Evolutionary conservation across 2,113 vertebrate species (phyloP), one percentile per base, ranked within the genome.

Genomic region (Psittacus erithacus): DNA sequence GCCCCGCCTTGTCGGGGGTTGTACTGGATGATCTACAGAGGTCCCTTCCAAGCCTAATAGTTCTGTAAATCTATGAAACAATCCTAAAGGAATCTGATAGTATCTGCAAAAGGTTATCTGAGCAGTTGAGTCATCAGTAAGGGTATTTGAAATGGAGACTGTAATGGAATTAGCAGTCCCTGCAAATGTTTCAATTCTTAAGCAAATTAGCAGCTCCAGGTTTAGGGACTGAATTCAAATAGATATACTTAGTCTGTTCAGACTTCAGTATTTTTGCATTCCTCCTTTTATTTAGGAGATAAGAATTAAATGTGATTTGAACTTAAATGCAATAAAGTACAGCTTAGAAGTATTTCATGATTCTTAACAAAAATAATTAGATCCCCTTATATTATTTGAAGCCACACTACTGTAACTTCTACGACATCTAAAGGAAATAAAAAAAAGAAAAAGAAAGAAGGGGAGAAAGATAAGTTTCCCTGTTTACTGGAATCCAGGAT

Each of bases 361-460:
- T 92, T 95, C 82, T 92, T 88, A 96, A 94, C 41, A 92, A 91
- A 95, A 96, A 95, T 96, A 97, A 96, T 97, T 94, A 97, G 87
- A 95, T 93, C 53, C 13, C 75, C 82, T 94, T 81, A 91, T 95
- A 95, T 73, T 94, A 91, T 90, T 88, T 90, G 92, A 96, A 97
- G 88, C n/a, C 23, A 81, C 11, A 19, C 33, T 63, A 38, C 52
- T 83, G 55, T 86, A 95, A 85, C 55, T 69, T 77, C 90, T 86
- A 94, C 95, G 96, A 92, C 92, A 94, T 29, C 69, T 81, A 11
- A 3, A 7, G 4, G 0, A 3, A 1, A 19, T n/a, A 38, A 60
- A 46, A 59, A 39, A 29, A 4, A 9, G 6, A 17, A 70, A 70
- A 33, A n/a, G 7, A 35, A 85, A 78, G 8, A 63, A 55, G 33